Conservation (phyloP, 2,113 vertebrate genomes). For the Xiphorhynchus elegans region DNA sequence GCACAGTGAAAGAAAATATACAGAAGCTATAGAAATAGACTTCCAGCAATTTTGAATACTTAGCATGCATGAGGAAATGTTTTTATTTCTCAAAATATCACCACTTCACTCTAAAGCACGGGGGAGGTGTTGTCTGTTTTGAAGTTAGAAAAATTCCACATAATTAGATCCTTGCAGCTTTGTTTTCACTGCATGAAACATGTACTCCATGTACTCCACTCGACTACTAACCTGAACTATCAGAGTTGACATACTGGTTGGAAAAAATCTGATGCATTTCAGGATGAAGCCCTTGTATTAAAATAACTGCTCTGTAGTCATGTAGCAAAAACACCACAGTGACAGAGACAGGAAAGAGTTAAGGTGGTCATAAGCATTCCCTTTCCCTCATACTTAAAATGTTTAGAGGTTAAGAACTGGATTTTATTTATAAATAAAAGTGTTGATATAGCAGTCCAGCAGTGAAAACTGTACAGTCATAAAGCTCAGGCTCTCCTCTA, state of each 20-base stretch:
- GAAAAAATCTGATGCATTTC: neutral
- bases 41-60: neutral
- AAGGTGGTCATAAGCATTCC: neutral
- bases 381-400: neutral
- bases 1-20: neutral
- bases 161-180: neutral
- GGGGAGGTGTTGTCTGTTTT: neutral
- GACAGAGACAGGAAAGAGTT: neutral
- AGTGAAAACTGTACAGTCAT: neutral
- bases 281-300: neutral
- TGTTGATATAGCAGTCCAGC: neutral
- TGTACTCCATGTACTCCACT: neutral
- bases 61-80: neutral
- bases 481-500: neutral
- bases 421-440: neutral
- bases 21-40: neutral
- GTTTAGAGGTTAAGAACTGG: neutral
- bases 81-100: neutral
- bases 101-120: neutral
- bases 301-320: neutral
- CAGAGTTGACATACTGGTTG: neutral
- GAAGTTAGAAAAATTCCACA: neutral
- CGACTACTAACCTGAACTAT: neutral
- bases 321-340: neutral
- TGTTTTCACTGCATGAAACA: neutral